These are phyloP conservation scores for Diglossa cyanea DNA, from an alignment of 2,797 vertebrate species.

Conservation along the genomic window DNA sequence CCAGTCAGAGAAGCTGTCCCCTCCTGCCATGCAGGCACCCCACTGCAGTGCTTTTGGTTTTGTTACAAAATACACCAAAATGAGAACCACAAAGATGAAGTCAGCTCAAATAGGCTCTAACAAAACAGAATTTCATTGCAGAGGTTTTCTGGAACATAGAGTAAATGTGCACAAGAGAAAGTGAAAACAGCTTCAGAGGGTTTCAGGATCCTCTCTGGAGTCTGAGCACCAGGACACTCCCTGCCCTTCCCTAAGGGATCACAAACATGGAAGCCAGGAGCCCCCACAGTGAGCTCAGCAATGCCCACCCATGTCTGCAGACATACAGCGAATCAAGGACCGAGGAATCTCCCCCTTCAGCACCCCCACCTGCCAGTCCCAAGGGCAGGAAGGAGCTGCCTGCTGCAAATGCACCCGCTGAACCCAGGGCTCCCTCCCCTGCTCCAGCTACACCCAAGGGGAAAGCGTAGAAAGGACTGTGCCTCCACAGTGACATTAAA, in stretches of 20 bases:
- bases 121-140: not conserved
- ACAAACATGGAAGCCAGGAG: rapidly evolving
- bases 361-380: not conserved
- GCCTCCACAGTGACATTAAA: rapidly evolving
- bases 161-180: not conserved
- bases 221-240: not conserved
- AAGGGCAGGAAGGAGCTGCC: not conserved
- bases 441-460: not conserved
- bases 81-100: not conserved
- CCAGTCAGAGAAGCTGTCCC: not conserved
- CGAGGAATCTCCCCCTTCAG: not conserved
- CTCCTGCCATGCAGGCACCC: not conserved
- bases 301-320: rapidly evolving
- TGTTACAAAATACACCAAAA: not conserved
- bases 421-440: not conserved
- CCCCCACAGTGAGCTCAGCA: not conserved
- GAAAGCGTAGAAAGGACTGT: rapidly evolving
- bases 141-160: not conserved
- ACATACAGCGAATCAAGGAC: rapidly evolving
- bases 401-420: not conserved
- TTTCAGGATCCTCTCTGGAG: not conserved
- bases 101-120: not conserved
- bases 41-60: not conserved
- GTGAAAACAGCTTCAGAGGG: rapidly evolving
- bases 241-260: not conserved